These are phyloP conservation scores for Sarcophaga bullata DNA, from an alignment of 1,140 invertebrate genomes.

Conservation along the genomic window DNA sequence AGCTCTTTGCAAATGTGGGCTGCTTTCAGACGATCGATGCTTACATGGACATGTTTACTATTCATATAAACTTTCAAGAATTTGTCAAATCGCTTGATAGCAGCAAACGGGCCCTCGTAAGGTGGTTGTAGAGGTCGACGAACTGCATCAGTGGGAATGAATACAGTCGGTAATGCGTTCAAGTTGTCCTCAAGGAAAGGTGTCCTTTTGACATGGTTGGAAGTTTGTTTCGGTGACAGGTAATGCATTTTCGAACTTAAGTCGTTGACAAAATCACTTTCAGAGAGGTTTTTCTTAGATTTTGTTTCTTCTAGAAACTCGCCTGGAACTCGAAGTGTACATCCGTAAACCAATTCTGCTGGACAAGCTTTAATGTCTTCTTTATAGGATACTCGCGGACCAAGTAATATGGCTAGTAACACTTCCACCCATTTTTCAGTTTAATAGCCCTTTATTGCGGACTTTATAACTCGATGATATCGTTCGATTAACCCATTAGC, in stretches of 20 bases:
- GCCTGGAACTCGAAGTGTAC: constrained; percentile 48
- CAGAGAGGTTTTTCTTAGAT: background rate
- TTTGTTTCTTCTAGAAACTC: constrained; percentile 48
- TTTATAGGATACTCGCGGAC: constrained; percentile 57
- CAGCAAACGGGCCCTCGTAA: background rate
- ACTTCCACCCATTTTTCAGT: constrained; percentile 54
- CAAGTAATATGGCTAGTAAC: constrained; percentile 64
- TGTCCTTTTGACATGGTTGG: background rate
- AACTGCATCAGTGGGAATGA: background rate
- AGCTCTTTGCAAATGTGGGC: background rate
- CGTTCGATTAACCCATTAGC: constrained; percentile 66
- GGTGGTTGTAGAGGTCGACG: background rate
- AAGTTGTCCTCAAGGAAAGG: constrained; percentile 44
- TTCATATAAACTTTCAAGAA: background rate
- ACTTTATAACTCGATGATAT: constrained; percentile 53
- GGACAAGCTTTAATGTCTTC: constrained; percentile 57
- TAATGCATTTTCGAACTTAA: background rate
- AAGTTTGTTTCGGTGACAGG: constrained; percentile 30
- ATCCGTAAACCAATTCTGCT: constrained; percentile 48
- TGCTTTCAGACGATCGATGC: background rate
- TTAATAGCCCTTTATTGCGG: constrained; percentile 49
- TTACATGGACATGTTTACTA: background rate
- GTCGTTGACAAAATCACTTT: constrained; percentile 19
- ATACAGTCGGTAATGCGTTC: background rate
- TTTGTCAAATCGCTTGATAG: background rate